Percentiles rank a stretch among this genome's conserved stretches.
phyloP scores from a whole-genome alignment of 1,140 invertebrate genomes.

The Periplaneta americana region DNA sequence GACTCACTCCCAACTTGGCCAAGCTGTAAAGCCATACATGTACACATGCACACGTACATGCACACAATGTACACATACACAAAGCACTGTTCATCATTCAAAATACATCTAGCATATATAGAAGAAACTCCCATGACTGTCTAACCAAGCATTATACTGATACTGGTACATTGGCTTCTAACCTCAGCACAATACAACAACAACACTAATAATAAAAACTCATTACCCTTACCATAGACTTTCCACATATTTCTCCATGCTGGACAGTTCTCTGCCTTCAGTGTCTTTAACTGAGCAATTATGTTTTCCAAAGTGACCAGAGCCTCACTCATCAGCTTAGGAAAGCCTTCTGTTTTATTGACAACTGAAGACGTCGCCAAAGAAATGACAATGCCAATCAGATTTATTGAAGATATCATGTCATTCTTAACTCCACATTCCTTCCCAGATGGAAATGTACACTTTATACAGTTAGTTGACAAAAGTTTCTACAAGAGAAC shows the following conservation, averaged over 20 bases:
- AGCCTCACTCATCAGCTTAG: not conserved
- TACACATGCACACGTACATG: no score
- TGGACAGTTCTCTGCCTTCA: not conserved
- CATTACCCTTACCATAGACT: not conserved
- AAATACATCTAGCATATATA: no score
- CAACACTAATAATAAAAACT: no score
- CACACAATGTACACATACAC: no score
- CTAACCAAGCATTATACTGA: no score
- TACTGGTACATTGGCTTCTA: no score
- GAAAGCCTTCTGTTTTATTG: not conserved
- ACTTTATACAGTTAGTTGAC: not conserved
- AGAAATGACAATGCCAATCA: not conserved
- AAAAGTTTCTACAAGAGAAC: no score
- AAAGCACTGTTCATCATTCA: no score
- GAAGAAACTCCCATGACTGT: no score
- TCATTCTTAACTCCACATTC: not conserved
- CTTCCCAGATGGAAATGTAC: not conserved
- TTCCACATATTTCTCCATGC: not conserved
- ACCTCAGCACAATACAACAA: no score
- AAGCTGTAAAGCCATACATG: no score
- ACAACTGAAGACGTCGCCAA: not conserved
- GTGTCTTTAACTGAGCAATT: not conserved
- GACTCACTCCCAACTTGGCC: no score
- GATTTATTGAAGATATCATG: not conserved
- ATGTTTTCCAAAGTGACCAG: not conserved